Percentiles rank a stretch among this genome's conserved stretches.
phyloP scores from a whole-genome alignment of 2,113 vertebrate genomes.

The Alethe castanea region DNA sequence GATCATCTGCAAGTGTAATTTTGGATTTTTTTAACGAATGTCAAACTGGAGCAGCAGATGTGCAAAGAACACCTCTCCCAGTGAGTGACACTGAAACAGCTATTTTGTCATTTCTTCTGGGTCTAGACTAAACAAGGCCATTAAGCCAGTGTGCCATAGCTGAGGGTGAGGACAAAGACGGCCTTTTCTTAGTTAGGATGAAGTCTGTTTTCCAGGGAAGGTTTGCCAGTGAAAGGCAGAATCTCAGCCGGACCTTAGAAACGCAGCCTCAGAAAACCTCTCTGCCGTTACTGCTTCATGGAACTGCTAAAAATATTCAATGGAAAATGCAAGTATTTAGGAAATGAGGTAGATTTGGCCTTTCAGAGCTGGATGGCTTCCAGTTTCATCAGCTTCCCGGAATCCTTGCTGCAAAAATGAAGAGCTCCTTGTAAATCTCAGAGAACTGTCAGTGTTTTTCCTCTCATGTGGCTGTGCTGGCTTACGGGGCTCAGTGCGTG shows the following conservation, averaged over 20 bases:
- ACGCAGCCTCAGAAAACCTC: slow-evolving; percentile 47
- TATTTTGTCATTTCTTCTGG: slow-evolving; percentile 18
- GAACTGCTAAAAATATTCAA: slow-evolving; percentile 47
- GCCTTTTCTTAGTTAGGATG: slow-evolving; percentile 30
- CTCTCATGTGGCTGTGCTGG: neutral
- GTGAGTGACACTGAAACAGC: neutral
- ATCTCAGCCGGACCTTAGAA: neutral
- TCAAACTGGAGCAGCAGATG: neutral
- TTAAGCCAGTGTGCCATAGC: neutral
- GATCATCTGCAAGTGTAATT: slow-evolving; percentile 40
- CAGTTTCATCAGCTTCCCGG: slow-evolving; percentile 63
- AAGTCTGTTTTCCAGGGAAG: slow-evolving; percentile 6
- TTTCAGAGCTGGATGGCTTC: slow-evolving; percentile 47
- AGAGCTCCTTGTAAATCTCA: slow-evolving; percentile 59
- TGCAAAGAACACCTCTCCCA: neutral
- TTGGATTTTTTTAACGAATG: neutral
- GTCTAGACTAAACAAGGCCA: slow-evolving; percentile 2
- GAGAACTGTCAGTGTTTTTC: slow-evolving; percentile 39
- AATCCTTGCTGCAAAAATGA: neutral
- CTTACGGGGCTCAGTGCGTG: fast-evolving
- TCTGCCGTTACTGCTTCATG: slow-evolving; percentile 23
- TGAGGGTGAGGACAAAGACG: slow-evolving; percentile 15
- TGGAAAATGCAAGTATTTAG: slow-evolving; percentile 66
- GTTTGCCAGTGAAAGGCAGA: slow-evolving; percentile 21
- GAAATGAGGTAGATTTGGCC: slow-evolving; percentile 61